These are phyloP conservation scores for Graptemys geographica DNA, from an alignment of 2,797 vertebrate genomes.

Conservation along the genomic window DNA sequence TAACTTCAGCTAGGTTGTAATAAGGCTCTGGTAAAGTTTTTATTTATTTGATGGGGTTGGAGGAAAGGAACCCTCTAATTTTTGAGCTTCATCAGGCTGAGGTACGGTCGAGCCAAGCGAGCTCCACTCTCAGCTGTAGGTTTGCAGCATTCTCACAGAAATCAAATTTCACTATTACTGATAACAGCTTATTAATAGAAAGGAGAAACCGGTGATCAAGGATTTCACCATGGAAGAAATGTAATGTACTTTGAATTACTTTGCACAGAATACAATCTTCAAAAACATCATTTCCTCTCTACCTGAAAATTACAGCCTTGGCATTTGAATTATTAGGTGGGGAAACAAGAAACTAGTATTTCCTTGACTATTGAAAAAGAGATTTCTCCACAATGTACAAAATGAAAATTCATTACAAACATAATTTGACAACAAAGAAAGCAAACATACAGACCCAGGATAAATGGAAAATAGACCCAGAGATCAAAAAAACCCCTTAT, in stretches of 20 bases:
- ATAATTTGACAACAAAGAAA: neutral
- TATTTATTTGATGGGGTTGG: rapidly evolving
- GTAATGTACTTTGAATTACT: neutral
- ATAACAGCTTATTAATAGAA: neutral
- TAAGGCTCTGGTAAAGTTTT: rapidly evolving
- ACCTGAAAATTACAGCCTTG: neutral
- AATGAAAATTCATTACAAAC: neutral
- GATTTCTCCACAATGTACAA: neutral
- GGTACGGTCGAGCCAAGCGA: neutral
- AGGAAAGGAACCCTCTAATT: rapidly evolving
- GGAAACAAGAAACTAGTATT: neutral
- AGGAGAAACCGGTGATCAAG: neutral
- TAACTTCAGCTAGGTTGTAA: neutral
- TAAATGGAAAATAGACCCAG: neutral
- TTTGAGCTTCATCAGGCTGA: neutral
- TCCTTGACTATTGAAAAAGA: neutral
- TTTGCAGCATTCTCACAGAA: neutral
- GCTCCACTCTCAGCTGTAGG: neutral
- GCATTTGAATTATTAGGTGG: neutral
- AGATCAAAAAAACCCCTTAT: neutral
- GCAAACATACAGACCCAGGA: neutral
- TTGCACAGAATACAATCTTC: conserved; percentile 8
- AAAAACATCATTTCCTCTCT: neutral
- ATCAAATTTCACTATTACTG: neutral
- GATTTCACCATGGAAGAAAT: neutral